Evolutionary conservation across 1,140 invertebrate genomes (phyloP).

Genomic region (Harlomillsia oculata): DNA sequence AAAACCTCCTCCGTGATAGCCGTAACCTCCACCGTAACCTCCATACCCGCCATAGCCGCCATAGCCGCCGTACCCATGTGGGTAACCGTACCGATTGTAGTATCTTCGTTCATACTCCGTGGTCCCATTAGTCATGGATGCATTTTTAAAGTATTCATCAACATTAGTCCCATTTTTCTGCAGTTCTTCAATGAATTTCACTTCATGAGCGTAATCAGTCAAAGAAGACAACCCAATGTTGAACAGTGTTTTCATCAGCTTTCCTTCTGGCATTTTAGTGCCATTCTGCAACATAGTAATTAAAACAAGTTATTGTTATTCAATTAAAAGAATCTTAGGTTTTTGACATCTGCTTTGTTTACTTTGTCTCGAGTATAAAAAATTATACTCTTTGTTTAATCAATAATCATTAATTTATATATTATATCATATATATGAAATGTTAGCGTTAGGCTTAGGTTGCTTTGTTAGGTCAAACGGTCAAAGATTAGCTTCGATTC

Average conservation of each 20-base stretch:
- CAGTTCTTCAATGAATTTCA: slow-evolving; percentile 30
- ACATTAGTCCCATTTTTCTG: slow-evolving; percentile 33
- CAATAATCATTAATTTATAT: too few relatives aligned
- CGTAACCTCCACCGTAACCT: slow-evolving; percentile 13
- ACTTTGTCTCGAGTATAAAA: too few relatives aligned
- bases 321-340: too few relatives aligned
- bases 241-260: slow-evolving; percentile 26
- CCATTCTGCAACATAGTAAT: too few relatives aligned
- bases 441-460: too few relatives aligned
- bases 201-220: slow-evolving; percentile 32
- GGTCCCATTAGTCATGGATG: slow-evolving; percentile 4
- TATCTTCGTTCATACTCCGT: slow-evolving; percentile 1
- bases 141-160: slow-evolving; percentile 24
- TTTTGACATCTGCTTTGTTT: too few relatives aligned
- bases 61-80: background rate
- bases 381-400: too few relatives aligned
- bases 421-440: too few relatives aligned
- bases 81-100: slow-evolving; percentile 20
- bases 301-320: too few relatives aligned
- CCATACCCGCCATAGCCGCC: slow-evolving; percentile 10
- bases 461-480: too few relatives aligned
- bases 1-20: background rate
- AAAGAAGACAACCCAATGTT: slow-evolving; percentile 19
- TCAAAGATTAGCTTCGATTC: too few relatives aligned
- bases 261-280: slow-evolving; percentile 30